A percentile compares a stretch with the other conserved stretches of the same genome.
Evolutionary conservation across 1,140 invertebrate genomes (phyloP).

Genomic region (Holcopasites calliopsidis): DNA sequence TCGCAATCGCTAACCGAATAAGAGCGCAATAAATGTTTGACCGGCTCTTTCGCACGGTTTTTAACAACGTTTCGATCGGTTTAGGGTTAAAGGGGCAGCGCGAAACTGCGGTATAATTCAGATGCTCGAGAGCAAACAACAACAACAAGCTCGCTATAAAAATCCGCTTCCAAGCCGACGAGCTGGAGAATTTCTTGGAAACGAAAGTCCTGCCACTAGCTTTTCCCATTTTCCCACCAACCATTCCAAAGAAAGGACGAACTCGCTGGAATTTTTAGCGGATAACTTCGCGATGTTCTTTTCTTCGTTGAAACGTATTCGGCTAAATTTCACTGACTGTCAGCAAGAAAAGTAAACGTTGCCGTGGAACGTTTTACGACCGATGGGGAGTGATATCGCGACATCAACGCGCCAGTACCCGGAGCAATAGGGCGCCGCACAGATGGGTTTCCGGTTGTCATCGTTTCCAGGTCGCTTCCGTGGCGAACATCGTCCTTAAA

Average conservation of each 20-base stretch:
- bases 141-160: neutral
- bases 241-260: too few relatives aligned
- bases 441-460: slow-evolving; percentile 20
- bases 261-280: too few relatives aligned
- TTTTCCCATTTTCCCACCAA: neutral
- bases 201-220: too few relatives aligned
- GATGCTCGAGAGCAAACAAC: neutral
- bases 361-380: neutral
- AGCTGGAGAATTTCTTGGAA: too few relatives aligned
- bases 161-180: neutral
- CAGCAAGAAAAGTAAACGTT: neutral
- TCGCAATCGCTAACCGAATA: too few relatives aligned
- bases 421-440: slow-evolving; percentile 18
- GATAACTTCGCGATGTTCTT: too few relatives aligned
- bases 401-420: slow-evolving; percentile 25
- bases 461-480: neutral
- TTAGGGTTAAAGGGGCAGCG: neutral
- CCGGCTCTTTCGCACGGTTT: neutral
- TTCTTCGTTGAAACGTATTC: neutral
- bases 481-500: too few relatives aligned
- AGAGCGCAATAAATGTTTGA: neutral
- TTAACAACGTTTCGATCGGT: neutral
- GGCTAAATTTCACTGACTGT: neutral
- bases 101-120: neutral
- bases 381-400: neutral